A percentile compares a stretch with the other conserved stretches of the same genome.
These are phyloP conservation scores for Brachionus calyciflorus DNA, from an alignment of 1,140 invertebrate genomes.

Conservation along the genomic window DNA sequence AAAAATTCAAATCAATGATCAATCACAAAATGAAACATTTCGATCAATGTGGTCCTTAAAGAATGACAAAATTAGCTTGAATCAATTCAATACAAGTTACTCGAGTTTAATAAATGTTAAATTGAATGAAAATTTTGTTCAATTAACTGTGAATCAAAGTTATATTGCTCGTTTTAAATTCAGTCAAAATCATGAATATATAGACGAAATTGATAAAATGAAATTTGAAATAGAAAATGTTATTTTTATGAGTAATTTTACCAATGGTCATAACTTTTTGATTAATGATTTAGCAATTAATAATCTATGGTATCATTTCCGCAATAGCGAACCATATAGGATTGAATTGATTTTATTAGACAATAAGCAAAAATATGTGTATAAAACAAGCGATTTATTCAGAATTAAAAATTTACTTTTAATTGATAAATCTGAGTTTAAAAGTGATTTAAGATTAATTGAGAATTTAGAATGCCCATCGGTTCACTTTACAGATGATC, in stretches of 20 bases:
- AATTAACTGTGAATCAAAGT: background rate
- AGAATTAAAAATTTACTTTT: background rate
- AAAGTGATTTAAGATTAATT: slow-evolving; percentile 2
- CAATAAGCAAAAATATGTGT: background rate
- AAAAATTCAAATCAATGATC: background rate
- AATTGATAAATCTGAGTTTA: background rate
- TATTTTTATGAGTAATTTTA: background rate
- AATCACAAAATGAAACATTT: background rate
- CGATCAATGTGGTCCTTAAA: background rate
- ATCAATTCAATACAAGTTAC: slow-evolving; percentile 11
- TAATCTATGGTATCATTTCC: background rate
- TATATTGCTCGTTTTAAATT: background rate
- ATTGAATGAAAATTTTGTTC: slow-evolving; percentile 20
- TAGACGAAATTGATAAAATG: background rate
- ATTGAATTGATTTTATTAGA: background rate
- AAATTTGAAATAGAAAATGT: background rate
- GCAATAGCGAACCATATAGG: background rate
- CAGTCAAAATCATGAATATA: background rate
- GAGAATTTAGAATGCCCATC: background rate
- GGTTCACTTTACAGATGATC: no score
- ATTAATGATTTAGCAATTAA: background rate
- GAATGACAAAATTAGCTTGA: slow-evolving; percentile 22
- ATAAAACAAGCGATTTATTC: slow-evolving; percentile 4
- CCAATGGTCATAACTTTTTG: slow-evolving; percentile 3
- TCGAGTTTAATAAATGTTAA: background rate